A percentile compares a stretch with the other conserved stretches of the same genome.
Conservation (phyloP, 2,113 vertebrate species). For the Melanocharis versteri region DNA sequence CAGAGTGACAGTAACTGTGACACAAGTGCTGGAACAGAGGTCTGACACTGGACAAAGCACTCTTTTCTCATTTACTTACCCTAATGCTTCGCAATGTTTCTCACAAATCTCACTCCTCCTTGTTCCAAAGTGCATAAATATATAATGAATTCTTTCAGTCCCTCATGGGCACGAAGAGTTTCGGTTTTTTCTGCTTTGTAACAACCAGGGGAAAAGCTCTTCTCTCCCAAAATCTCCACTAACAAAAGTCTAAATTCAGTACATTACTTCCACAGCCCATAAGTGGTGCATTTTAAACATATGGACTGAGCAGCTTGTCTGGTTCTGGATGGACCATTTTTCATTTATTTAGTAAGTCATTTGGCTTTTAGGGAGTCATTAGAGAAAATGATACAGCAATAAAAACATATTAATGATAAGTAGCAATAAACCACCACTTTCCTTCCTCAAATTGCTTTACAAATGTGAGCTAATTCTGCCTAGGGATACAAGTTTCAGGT, state of each 20-base stretch:
- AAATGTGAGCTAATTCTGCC: background rate
- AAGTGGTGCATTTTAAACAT: conserved; percentile 3
- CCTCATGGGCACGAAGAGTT: background rate
- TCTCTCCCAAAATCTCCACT: background rate
- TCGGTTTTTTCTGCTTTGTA: background rate
- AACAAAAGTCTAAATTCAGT: background rate
- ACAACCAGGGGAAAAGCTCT: background rate
- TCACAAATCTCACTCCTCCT: background rate
- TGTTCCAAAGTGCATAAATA: background rate
- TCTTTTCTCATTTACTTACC: background rate
- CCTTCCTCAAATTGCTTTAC: background rate
- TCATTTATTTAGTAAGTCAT: conserved; percentile 7
- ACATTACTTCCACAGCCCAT: background rate
- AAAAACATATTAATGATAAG: conserved; percentile 33
- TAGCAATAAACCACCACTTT: background rate
- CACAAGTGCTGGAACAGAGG: background rate
- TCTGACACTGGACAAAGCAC: background rate
- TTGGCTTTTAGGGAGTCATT: conserved; percentile 10
- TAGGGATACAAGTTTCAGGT: background rate
- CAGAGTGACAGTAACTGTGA: background rate
- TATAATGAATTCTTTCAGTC: background rate
- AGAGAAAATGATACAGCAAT: conserved; percentile 27
- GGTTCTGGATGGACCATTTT: background rate
- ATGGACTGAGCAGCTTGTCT: conserved; percentile 21
- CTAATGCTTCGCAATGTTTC: background rate